Base-by-base conservation (phyloP, 2,113 vertebrate species). In the Cromileptes altivelis region DNA sequence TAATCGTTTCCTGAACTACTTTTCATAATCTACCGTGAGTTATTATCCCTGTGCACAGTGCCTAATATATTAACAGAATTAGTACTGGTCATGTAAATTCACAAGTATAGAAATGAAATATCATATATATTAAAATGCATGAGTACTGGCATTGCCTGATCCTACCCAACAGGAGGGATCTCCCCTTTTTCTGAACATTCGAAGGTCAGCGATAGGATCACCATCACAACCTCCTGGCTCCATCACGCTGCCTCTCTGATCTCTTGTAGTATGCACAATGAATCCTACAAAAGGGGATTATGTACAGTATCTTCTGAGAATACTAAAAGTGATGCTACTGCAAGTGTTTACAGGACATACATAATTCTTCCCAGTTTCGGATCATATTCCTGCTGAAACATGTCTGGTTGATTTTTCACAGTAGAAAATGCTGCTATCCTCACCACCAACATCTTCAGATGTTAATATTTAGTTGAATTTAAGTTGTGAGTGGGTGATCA, bases 11-110 rank as follows among this genome's bases (percentile, higher is more conserved):
- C 88, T 18, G 12, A 70, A 80, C 57, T 81, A 23, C 62, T 67
- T 89, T 55, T 82, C 60, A 79, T 68, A 71, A 85, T 81, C 57
- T 1, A 30, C 42, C 15, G 1, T 81, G 75, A 88, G 49, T 80
- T 52, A 67, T 84, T 70, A 15, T 62, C 4, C 19, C 6, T 78
- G 12, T 33, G 37, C 17, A 50, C 25, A 13, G 25, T 1, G 15
- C 45, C 18, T 37, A 17, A 17, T 50, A 18, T 37, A 77, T 69
- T 67, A 72, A 57, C 27, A 70, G 0, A 68, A 62, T 79, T n/a
- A 21, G 25, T 42, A 3, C 68, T 57, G 50, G 55, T 78, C 69
- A 6, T 71, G 37, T 67, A 5, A 70, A 82, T 70, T 78, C 57
- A 21, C 61, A 18, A 55, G 15, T 12, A 42, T 12, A 42, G 18